Conservation (phyloP, 2,113 vertebrate species). For the Martes martes region DNA sequence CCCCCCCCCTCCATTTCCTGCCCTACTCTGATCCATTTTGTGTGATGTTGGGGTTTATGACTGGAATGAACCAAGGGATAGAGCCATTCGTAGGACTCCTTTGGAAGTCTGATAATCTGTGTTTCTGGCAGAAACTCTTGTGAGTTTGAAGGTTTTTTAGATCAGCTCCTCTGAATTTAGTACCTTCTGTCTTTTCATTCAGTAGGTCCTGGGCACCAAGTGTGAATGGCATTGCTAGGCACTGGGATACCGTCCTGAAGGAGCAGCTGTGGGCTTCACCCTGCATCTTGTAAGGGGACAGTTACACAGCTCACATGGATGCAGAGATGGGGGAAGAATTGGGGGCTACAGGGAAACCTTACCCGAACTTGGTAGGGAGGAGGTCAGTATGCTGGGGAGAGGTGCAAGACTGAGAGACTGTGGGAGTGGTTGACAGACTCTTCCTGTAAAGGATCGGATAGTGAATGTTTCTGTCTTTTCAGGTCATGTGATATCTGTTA, state of each 20-base stretch:
- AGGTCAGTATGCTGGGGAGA: not conserved
- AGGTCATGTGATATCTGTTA: not conserved
- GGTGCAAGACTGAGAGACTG: not conserved
- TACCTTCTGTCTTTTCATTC: not conserved
- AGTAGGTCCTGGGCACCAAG: not conserved
- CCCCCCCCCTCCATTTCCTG: rapidly evolving
- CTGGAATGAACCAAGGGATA: not conserved
- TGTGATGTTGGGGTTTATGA: not conserved
- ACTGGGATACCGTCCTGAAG: not conserved
- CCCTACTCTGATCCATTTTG: not conserved
- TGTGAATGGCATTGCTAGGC: not conserved
- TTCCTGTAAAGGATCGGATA: not conserved
- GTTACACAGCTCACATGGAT: not conserved
- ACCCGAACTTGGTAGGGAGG: not conserved
- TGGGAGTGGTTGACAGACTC: not conserved
- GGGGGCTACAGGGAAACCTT: not conserved
- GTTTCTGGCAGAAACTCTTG: not conserved
- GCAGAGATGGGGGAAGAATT: not conserved
- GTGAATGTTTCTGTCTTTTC: not conserved
- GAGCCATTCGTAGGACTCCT: not conserved
- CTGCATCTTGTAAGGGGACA: not conserved
- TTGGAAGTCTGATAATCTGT: not conserved
- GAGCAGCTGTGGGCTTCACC: not conserved
- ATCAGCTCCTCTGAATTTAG: not conserved
- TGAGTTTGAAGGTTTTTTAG: not conserved